phyloP scores from a whole-genome alignment of 92 coral and sea anemone species.

The Pocillopora meandrina region DNA sequence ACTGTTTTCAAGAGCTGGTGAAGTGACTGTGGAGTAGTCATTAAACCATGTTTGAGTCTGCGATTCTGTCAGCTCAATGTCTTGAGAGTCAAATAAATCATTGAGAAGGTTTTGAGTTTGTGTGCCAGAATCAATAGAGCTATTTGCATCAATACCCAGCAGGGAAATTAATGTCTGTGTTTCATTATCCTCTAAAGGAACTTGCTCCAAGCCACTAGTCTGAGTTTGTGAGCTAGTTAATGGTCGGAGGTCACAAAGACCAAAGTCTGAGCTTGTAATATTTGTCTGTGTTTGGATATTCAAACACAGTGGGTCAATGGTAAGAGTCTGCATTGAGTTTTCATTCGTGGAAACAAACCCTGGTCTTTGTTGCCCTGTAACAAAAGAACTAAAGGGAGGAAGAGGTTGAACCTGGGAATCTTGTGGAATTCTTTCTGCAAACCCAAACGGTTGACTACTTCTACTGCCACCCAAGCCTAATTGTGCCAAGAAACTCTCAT shows the following conservation, averaged over 20 bases:
- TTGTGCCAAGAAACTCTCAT: constrained; percentile 36
- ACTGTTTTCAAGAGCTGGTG: constrained; percentile 41
- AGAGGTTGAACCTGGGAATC: constrained; percentile 14
- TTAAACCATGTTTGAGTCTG: constrained; percentile 89
- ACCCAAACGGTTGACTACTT: constrained; percentile 6
- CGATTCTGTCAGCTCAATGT: constrained; percentile 79
- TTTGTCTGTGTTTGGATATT: constrained; percentile 69
- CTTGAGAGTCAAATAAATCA: constrained; percentile 59
- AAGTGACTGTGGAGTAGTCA: constrained; percentile 36
- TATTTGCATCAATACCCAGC: constrained; percentile 73
- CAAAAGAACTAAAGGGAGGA: constrained; percentile 29
- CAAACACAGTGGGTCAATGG: constrained; percentile 42
- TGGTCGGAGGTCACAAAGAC: constrained; percentile 55
- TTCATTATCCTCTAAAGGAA: constrained; percentile 89
- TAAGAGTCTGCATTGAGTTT: constrained; percentile 39
- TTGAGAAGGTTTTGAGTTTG: constrained; percentile 75
- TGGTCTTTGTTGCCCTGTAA: constrained; percentile 14
- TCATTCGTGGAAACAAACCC: constrained; percentile 31
- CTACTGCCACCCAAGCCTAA: neutral
- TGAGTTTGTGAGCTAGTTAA: constrained; percentile 77
- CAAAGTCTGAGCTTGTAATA: constrained; percentile 52
- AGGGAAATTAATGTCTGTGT: constrained; percentile 90
- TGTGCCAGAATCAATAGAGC: constrained; percentile 81
- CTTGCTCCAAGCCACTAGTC: constrained; percentile 51
- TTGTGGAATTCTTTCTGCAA: constrained; percentile 28